Percentiles rank a stretch among this genome's conserved stretches.
phyloP scores from a whole-genome alignment of 2,113 vertebrate genomes.

The Tor tambroides region DNA sequence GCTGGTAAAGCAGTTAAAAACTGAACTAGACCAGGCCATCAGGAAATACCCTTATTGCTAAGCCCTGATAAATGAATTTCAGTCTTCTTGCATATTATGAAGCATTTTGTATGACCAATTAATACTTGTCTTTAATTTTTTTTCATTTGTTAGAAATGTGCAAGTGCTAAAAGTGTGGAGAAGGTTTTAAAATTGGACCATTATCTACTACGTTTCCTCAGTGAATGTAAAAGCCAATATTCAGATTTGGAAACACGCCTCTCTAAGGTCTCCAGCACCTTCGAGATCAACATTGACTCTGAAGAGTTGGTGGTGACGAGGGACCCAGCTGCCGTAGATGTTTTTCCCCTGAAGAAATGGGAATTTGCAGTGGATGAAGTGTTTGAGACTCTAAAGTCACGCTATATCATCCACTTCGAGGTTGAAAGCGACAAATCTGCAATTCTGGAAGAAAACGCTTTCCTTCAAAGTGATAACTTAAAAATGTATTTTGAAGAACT shows the following conservation, averaged over 20 bases:
- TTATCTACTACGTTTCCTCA: slow-evolving; percentile 65
- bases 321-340: slow-evolving; percentile 44
- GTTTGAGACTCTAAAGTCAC: slow-evolving; percentile 26
- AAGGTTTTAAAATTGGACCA: slow-evolving; percentile 52
- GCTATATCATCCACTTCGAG: slow-evolving; percentile 56
- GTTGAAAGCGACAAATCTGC: slow-evolving; percentile 37
- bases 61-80: too few species aligned
- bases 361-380: slow-evolving; percentile 55
- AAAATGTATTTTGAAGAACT: slow-evolving; percentile 54
- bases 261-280: slow-evolving; percentile 44
- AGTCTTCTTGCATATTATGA: too few species aligned
- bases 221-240: slow-evolving; percentile 53
- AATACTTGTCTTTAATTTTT: not conserved
- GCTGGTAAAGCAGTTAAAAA: too few species aligned
- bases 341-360: slow-evolving; percentile 51
- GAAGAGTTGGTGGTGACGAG: slow-evolving; percentile 61
- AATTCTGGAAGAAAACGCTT: slow-evolving; percentile 46
- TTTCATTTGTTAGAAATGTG: slow-evolving; percentile 27
- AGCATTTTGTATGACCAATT: slow-evolving; percentile 6
- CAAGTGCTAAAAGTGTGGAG: slow-evolving; percentile 47
- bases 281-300: slow-evolving; percentile 51
- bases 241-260: slow-evolving; percentile 57
- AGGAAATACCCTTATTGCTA: too few species aligned
- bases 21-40: too few species aligned
- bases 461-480: slow-evolving; percentile 39